phyloP scores from a whole-genome alignment of 2,797 vertebrate species.

The Sebastolobus alascanus region DNA sequence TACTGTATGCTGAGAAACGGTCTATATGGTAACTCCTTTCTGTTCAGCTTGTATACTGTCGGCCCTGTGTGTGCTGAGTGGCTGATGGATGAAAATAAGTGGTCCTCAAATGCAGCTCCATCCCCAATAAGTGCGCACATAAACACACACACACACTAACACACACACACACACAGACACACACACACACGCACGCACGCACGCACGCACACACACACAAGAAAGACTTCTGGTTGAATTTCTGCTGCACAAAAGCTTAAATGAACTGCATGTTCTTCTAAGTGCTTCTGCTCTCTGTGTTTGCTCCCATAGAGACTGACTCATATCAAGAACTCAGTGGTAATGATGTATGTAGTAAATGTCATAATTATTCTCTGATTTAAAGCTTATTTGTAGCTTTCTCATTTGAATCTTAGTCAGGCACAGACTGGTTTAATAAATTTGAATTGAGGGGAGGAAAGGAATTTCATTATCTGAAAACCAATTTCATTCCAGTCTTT shows the following conservation, averaged over 20 bases:
- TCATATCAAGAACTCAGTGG: conserved; percentile 20
- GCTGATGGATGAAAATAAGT: conserved; percentile 11
- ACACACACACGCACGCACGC: conserved; percentile 2
- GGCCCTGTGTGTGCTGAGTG: not conserved
- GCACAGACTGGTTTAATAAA: conserved; percentile 3
- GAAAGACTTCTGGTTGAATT: not conserved
- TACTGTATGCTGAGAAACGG: not conserved
- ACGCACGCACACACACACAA: not conserved
- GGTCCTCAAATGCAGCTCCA: conserved; percentile 1
- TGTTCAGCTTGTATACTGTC: not conserved
- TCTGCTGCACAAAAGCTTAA: conserved; percentile 7
- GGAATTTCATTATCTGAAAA: conserved; percentile 20
- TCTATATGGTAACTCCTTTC: not conserved
- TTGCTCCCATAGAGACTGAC: conserved; percentile 21
- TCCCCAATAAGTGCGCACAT: not conserved
- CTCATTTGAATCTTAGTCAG: conserved; percentile 16
- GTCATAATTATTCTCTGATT: conserved; percentile 32
- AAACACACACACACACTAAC: not conserved
- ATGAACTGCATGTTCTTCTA: conserved; percentile 12
- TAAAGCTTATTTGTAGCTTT: conserved; percentile 10
- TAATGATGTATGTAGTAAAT: conserved; percentile 27
- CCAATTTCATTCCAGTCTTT: conserved; percentile 5
- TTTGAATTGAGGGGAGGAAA: not conserved
- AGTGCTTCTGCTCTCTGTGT: not conserved
- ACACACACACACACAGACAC: not conserved